Base-by-base conservation (phyloP, 2,797 vertebrate species). In the Sylvia borin region DNA sequence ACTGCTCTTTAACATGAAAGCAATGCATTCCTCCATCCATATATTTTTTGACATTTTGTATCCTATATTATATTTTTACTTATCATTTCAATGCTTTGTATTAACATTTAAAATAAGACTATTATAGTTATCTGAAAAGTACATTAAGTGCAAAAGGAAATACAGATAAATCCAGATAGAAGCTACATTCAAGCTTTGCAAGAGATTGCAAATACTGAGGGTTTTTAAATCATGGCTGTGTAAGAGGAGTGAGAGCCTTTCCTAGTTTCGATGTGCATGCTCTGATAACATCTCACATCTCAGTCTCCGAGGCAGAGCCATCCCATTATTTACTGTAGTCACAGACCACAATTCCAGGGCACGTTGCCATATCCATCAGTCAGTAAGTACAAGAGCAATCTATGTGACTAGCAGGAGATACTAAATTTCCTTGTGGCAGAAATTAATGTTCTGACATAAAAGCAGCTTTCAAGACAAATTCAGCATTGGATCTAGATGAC, bases 361-460 rank as follows among this genome's bases (percentile, higher is more conserved):
- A 9, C 7, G 18, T 50, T 71, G 64, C 0, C 1, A 32, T 9
- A 45, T 6, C 19, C 38, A 14, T 55, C 85, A 68, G 43, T 65
- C 62, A 75, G 4, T 34, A 68, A 57, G 9, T 21, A 34, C 60
- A 70, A 71, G 65, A 53, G 31, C 38, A 82, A 38, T 45, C 86
- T 57, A 26, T 50, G 51, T 27, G 48, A 71, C 45, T n/a, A 43
- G 62, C 36, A 80, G 50, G 27, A 90, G 25, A 22, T n/a, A 42
- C 45, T 76, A 5, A 18, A 21, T 55, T 90, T 93, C 40, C 36
- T 58, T 62, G n/a, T 19, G 24, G 58, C 29, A 84, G 40, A 94
- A 70, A 20, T 67, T 36, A 74, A 85, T 84, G 38, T 86, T 95
- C 54, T 47, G 53, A 78, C 51, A 77, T 51, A 85, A 74, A 86